phyloP scores from a whole-genome alignment of 2,888 invertebrate genomes.

The Cistogaster globosa region DNA sequence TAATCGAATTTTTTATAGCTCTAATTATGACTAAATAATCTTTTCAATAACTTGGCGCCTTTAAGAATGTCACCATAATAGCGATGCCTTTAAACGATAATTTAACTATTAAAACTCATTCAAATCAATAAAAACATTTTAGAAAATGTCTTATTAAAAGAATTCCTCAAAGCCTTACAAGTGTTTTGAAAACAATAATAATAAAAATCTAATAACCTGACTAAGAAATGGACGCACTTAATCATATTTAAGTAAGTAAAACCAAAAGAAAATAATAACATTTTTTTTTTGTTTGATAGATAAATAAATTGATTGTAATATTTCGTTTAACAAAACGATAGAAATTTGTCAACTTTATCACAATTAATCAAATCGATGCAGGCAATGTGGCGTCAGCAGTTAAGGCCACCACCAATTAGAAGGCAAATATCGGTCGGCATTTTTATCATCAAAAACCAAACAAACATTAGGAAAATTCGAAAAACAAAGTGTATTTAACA shows the following conservation, averaged over 20 bases:
- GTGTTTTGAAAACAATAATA: not conserved
- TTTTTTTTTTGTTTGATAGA: slow-evolving; percentile 11
- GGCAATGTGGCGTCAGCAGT: slow-evolving; percentile 71
- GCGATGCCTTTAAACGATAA: not conserved
- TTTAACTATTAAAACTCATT: not conserved
- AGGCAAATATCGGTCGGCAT: slow-evolving; percentile 28
- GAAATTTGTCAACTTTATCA: slow-evolving; percentile 73
- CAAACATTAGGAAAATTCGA: not conserved
- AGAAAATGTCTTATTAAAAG: slow-evolving; percentile 9
- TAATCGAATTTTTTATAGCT: no score
- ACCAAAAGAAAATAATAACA: not conserved
- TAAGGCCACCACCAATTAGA: slow-evolving; percentile 62
- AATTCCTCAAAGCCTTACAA: not conserved
- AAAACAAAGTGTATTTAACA: slow-evolving; percentile 8
- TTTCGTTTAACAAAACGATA: slow-evolving; percentile 66
- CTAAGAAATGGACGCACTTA: not conserved
- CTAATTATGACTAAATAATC: no score
- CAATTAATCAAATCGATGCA: slow-evolving; percentile 74
- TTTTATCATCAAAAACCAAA: not conserved
- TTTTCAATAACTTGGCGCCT: no score
- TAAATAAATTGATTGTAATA: slow-evolving; percentile 61
- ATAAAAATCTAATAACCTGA: not conserved
- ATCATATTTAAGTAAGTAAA: slow-evolving; percentile 10
- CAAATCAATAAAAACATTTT: not conserved
- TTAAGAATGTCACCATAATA: not conserved